Conservation (phyloP, 2,888 invertebrate genomes). For the Leptinotarsa juncta region DNA sequence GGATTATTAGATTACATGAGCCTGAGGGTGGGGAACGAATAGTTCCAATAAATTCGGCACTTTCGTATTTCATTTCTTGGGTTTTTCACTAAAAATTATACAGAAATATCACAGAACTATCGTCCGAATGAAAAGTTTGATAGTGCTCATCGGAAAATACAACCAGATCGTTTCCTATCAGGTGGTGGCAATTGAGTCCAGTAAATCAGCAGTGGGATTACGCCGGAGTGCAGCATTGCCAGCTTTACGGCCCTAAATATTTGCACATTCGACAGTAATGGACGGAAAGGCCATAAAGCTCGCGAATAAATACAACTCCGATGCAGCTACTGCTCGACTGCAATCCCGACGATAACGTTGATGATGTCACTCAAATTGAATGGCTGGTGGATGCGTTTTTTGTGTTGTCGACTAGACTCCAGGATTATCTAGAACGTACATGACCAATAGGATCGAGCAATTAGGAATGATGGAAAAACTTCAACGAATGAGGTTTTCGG, state of each 20-base stretch:
- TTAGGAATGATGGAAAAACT: neutral
- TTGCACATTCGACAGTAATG: conserved; percentile 47
- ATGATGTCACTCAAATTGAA: conserved; percentile 48
- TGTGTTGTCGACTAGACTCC: conserved; percentile 6
- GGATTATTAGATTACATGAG: no score
- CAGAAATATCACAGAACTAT: no score
- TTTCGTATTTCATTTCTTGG: no score
- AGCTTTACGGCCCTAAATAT: conserved; percentile 47
- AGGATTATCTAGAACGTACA: conserved; percentile 8
- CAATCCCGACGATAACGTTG: conserved; percentile 47
- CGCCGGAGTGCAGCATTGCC: conserved; percentile 31
- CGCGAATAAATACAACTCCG: conserved; percentile 42
- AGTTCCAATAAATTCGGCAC: no score
- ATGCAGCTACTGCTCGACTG: conserved; percentile 36
- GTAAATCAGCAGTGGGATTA: conserved; percentile 34
- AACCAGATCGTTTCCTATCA: neutral
- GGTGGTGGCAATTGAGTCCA: conserved; percentile 23
- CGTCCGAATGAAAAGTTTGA: no score
- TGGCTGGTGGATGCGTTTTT: conserved; percentile 30
- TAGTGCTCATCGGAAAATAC: neutral
- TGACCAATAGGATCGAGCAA: conserved; percentile 4
- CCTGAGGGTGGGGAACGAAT: no score
- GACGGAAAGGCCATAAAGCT: conserved; percentile 45
- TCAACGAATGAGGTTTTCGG: neutral
- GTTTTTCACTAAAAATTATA: no score